Base-by-base conservation (phyloP, 2,113 vertebrate genomes). In the Herpetotheres cachinnans region DNA sequence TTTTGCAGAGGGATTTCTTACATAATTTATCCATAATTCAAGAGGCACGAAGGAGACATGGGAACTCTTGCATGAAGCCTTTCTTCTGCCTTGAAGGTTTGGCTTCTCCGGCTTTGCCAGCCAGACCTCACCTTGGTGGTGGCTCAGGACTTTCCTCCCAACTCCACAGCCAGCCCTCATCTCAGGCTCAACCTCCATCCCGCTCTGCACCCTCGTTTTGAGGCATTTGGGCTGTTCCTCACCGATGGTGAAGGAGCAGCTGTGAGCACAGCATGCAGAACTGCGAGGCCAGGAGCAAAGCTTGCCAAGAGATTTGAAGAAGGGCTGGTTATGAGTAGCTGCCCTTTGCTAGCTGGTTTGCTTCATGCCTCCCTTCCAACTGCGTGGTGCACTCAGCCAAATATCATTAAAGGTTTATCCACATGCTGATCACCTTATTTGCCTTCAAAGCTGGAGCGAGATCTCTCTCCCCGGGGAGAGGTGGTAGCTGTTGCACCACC, bases 201-300 rank as follows among this genome's bases (percentile, higher is more conserved):
- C 67, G 30, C 82, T 52, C 56, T 46, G 34, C 40, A 21, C 56
- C 84, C 58, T 93, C 12, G 0, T 66, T 47, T 54, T 2, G 76
- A 93, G 93, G 36, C 71, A 73, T 88, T 95, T 80, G 82, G 46
- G 79, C 52, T 46, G 67, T 36, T 49, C 62, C 62, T 92, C 49
- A 1, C 25, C 26, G 3, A 1, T 7, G 0, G 86, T 3, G 90
- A 69, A 13, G 5, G 73, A 96, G 90, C 96, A 97, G 96, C 93
- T 97, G 96, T 6, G 54, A 73, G 90, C 96, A 69, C 96, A 97
- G 96, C 90, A 19, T 13, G 96, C 5, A 1, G 90, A 84, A 78
- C 74, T 18, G 49, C 6, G 4, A 76, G 95, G 84, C 95, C 93
- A 82, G 90, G 47, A 95, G 89, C 77, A 85, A 36, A 67, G 54